Evolutionary conservation across 2,888 invertebrate species (phyloP).

Genomic region (Clusia tigrina): DNA sequence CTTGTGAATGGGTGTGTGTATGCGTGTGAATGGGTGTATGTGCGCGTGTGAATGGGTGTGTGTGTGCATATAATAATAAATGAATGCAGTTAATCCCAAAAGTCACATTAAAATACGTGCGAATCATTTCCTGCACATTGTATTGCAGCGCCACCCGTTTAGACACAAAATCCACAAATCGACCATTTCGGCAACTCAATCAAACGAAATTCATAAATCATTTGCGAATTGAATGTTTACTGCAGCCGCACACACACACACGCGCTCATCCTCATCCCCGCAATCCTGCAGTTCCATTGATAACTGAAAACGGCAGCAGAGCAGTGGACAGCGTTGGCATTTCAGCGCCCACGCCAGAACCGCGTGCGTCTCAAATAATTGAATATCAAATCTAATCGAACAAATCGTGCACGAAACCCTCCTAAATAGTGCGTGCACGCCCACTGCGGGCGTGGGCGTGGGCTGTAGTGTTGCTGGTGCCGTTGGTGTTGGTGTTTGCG

Average conservation of each 20-base stretch:
- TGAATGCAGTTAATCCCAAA: background rate
- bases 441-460: background rate
- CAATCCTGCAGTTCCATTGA: background rate
- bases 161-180: constrained; percentile 42
- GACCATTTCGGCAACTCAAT: constrained; percentile 50
- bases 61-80: background rate
- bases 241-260: constrained; percentile 33
- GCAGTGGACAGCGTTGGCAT: constrained; percentile 34
- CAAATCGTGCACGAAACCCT: constrained; percentile 35
- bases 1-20: too few relatives aligned
- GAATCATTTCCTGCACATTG: constrained; percentile 13
- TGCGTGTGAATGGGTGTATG: too few relatives aligned
- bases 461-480: constrained; percentile 2
- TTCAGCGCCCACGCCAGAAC: constrained; percentile 50
- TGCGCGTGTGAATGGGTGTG: too few relatives aligned
- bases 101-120: constrained; percentile 21
- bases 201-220: constrained; percentile 55
- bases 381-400: constrained; percentile 55
- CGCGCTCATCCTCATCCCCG: too few relatives aligned
- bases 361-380: constrained; percentile 55
- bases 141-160: background rate
- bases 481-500: constrained; percentile 11
- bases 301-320: constrained; percentile 32
- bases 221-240: constrained; percentile 35
- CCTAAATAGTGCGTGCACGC: background rate